phyloP scores from a whole-genome alignment of 2,113 vertebrate species.

The Xyliphius kryptos region DNA sequence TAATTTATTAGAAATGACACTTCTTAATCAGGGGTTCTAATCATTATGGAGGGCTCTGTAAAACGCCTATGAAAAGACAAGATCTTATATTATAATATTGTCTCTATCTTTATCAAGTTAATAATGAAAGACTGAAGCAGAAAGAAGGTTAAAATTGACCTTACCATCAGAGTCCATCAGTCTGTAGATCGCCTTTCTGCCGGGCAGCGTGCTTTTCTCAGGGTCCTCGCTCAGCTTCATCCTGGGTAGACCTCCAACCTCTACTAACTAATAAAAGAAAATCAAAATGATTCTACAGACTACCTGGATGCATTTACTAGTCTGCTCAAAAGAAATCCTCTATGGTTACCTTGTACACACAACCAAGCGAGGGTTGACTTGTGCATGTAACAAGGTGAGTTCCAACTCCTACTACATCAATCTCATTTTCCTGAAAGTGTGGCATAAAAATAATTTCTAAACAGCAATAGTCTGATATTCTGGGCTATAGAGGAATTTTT shows the following conservation, averaged over 20 bases:
- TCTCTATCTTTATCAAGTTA: no score
- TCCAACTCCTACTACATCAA: constrained; percentile 79
- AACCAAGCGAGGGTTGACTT: constrained; percentile 81
- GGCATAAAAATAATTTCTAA: no score
- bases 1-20: no score
- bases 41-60: no score
- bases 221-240: constrained; percentile 89
- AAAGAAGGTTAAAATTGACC: not conserved
- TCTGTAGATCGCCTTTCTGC: constrained; percentile 76
- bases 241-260: constrained; percentile 71
- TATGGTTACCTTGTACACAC: constrained; percentile 82
- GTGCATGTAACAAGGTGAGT: constrained; percentile 88
- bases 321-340: no score
- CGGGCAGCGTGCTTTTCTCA: constrained; percentile 82
- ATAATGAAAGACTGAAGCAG: not conserved
- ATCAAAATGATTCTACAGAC: constrained; percentile 1
- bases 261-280: constrained; percentile 70
- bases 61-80: no score
- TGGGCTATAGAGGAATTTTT: no score
- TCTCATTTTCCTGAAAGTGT: constrained; percentile 78
- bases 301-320: no score
- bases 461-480: no score
- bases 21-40: no score
- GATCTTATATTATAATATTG: no score
- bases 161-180: constrained; percentile 71